Evolutionary conservation across 2,113 vertebrate species (phyloP), one percentile per base, ranked within the genome.

Genomic region (Dissostichus mawsoni): DNA sequence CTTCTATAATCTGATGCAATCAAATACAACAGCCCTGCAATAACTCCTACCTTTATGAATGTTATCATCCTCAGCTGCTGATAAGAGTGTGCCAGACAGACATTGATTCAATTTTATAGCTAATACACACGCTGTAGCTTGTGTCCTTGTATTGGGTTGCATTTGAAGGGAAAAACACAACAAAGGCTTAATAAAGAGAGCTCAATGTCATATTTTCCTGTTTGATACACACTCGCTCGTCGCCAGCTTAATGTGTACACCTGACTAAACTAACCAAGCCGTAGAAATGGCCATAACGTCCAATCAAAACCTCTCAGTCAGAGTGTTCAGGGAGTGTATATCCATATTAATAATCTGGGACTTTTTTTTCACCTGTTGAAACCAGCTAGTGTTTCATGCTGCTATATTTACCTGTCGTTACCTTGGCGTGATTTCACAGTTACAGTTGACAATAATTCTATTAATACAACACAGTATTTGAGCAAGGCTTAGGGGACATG

Each of bases 371-470:
- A 1, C 36, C 41, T 17, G 13, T 25, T 29, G 25, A 48, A 45
- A 72, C 29, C 13, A 58, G 5, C n/a, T 9, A 45, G 33, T 23
- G 33, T 56, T 23, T 56, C 20, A 66, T 50, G 10, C 14, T 41
- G 13, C 48, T 63, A 48, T 55, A 23, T 74, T 76, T 10, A 36
- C 20, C 55, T 51, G 11, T 25, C 36, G 56, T 53, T 18, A 47
- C 20, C 13, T 9, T 64, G 57, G 69, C 47, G n/a, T 78, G 29
- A 62, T 65, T 82, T 58, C n/a, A 52, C 64, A 41, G 55, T 78
- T 52, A 65, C 13, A 50, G 52, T 62, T 25, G 11, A 29, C 12
- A 53, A 41, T 17, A 20, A 36, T 20, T 12, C 9, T 64, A 68
- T 48, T 25, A 47, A 44, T 58, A 2, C 18, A 61, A 78, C 0